Base-by-base conservation (phyloP, 2,888 invertebrate species). In the Caenorhabditis doughertyi region DNA sequence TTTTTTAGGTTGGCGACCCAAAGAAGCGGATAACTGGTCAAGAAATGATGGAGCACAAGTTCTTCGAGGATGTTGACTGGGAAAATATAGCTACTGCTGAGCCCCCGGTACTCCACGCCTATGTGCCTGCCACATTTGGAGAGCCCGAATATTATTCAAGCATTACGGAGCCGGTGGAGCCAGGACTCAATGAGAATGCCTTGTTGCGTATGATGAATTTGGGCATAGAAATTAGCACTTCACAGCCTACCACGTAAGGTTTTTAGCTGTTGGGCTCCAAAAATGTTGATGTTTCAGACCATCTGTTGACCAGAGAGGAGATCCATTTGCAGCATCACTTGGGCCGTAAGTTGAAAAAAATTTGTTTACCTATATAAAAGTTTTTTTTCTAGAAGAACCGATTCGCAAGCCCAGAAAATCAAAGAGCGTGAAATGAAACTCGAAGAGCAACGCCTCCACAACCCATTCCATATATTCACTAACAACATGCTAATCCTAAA, bases 51-150 rank as follows among this genome's bases (percentile, higher is more conserved):
- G 93, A 94, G 51, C 98, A 99, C 93, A 94, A 94, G 29, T 97
- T 98, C 93, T 98, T 98, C 92, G 93, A 94, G 67, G 95, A 94
- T 47, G 94, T 96, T 70, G 94, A 96, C 89, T 98, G 96, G 94
- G 95, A 95, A 67, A 94, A 94, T 49, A 93, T 98, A 73, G n/a
- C 44, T 0, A 44, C 23, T 0, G 47, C 51, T 0, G 68, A 29
- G 7, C 87, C 90, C 0, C 89, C 90, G 18, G 79, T 73, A n/a
- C 68, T 89, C 16, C 86, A 87, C 91, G 95, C 95, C 0, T 96
- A 95, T 92, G 93, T 96, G 89, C 96, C 96, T 2, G 95, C 95
- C 65, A 79, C 76, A 0, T 74, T 67, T 56, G 95, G 95, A 89
- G 93, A 94, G 87, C 95, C 95, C 85, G 94, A 94, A 80, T 93